Evolutionary conservation across 2,797 vertebrate species (phyloP), one percentile per base, ranked within the genome.

Genomic region (Rhabdomys pumilio): DNA sequence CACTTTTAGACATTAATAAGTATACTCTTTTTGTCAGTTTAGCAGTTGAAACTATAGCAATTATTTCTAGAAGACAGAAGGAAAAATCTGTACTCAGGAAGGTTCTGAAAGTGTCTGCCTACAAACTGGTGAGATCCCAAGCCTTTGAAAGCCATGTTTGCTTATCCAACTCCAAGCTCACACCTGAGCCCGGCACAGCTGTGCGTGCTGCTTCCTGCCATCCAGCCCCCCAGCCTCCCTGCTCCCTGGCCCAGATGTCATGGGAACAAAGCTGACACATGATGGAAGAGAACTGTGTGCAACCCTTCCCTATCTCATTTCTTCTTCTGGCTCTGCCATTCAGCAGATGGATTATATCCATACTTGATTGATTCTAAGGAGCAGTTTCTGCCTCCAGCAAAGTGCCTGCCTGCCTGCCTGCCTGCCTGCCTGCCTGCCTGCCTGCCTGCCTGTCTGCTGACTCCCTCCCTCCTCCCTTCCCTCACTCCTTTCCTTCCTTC

Each of bases 71-170:
- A 87, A 77, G 3, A 29, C 79, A 41, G 55, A 91, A 47, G 47
- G 77, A 89, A 92, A 67, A 69, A 69, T 83, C 41, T 94, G 31
- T 44, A 11, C 10, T 63, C 72, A 55, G 41, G 14, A 55, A 34
- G 82, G 20, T 90, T 96, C 65, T 94, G 44, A 94, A 94, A 92
- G 80, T 65, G 5, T 44, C 55, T 84, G 4, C 79, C 29, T 91
- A 55, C 81, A 77, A 91, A 90, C 75, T 24, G 41, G 73, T 63
- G 73, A 89, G 89, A 65, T 55, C 22, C 6, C 22, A 84, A 38
- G 57, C 26, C 75, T 75, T 57, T 76, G 87, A 77, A 84, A 93
- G 67, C 53, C 24, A 44, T 22, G 17, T 22, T 67, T n/a, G 11
- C 12, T 94, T 22, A 69, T 61, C 59, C 83, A 55, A 83, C 24